A percentile compares a stretch with the other conserved stretches of the same genome.
These are phyloP conservation scores for Nudaria mundana DNA, from an alignment of 2,888 invertebrate genomes.

Conservation along the genomic window DNA sequence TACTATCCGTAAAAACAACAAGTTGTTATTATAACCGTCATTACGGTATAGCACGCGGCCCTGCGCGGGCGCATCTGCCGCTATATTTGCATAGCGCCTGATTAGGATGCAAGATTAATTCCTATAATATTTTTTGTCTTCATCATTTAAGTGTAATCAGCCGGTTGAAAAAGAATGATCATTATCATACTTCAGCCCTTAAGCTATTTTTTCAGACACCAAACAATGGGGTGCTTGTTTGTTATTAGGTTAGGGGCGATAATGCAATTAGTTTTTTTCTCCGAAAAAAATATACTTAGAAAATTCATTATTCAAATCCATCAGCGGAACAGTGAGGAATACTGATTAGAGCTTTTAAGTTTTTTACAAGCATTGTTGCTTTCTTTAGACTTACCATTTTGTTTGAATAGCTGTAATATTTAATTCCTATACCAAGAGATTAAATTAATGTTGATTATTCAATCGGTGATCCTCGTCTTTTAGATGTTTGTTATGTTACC, in stretches of 20 bases:
- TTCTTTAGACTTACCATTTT: slow-evolving; percentile 10
- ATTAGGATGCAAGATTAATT: slow-evolving; percentile 77
- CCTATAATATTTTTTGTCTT: slow-evolving; percentile 77
- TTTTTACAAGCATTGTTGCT: slow-evolving; percentile 28
- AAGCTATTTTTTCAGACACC: slow-evolving; percentile 76
- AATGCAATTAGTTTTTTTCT: slow-evolving; percentile 75
- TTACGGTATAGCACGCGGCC: slow-evolving; percentile 57
- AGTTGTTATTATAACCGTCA: slow-evolving; percentile 41
- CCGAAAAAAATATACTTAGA: slow-evolving; percentile 54
- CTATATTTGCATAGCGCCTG: slow-evolving; percentile 73
- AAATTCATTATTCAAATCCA: slow-evolving; percentile 77
- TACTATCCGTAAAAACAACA: slow-evolving; percentile 42
- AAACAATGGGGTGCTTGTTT: slow-evolving; percentile 78
- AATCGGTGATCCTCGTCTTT: too few species aligned
- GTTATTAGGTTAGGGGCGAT: slow-evolving; percentile 80
- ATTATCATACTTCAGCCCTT: slow-evolving; percentile 80
- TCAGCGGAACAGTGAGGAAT: slow-evolving; percentile 72
- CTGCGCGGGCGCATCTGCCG: slow-evolving; percentile 60
- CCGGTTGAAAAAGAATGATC: slow-evolving; percentile 70
- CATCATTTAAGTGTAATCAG: slow-evolving; percentile 77
- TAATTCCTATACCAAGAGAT: too few species aligned
- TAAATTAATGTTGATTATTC: too few species aligned
- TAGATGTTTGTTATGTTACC: too few species aligned
- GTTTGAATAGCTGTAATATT: neutral
- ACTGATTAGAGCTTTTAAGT: slow-evolving; percentile 50